Conservation (phyloP, 2,113 vertebrate genomes). For the Delphinus delphis region DNA sequence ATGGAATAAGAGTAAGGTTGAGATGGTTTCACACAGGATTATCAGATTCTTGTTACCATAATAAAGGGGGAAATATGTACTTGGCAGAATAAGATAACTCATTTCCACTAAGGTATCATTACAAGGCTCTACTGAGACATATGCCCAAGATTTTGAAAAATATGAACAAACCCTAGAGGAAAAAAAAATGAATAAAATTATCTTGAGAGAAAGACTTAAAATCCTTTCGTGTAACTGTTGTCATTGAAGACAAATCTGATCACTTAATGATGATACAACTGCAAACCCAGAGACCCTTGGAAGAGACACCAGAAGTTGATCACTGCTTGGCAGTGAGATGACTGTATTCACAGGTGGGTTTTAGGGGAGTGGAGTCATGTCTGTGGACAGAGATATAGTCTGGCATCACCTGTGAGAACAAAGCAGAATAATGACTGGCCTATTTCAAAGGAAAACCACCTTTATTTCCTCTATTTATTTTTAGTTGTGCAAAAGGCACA, state of each 20-base stretch:
- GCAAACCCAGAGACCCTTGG: background rate
- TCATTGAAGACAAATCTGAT: background rate
- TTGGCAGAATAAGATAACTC: background rate
- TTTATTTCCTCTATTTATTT: slow-evolving; percentile 74
- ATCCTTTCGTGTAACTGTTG: background rate
- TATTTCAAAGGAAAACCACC: slow-evolving; percentile 64
- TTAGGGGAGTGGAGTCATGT: background rate
- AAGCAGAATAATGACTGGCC: slow-evolving; percentile 44
- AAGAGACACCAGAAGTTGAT: background rate
- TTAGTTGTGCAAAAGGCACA: slow-evolving; percentile 59
- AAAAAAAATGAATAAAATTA: background rate
- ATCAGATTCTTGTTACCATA: background rate
- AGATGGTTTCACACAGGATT: background rate
- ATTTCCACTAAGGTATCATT: background rate
- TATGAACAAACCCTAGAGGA: background rate
- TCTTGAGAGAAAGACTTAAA: background rate
- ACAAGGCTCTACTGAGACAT: background rate
- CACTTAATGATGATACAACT: background rate
- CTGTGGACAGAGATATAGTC: slow-evolving; percentile 12
- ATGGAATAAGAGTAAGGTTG: background rate
- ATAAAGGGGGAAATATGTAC: background rate
- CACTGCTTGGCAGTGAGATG: background rate
- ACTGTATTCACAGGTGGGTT: background rate
- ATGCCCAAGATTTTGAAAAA: background rate
- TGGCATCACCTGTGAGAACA: slow-evolving; percentile 40